These are phyloP conservation scores for Laothoe populi DNA, from an alignment of 2,888 invertebrate species.

Conservation along the genomic window DNA sequence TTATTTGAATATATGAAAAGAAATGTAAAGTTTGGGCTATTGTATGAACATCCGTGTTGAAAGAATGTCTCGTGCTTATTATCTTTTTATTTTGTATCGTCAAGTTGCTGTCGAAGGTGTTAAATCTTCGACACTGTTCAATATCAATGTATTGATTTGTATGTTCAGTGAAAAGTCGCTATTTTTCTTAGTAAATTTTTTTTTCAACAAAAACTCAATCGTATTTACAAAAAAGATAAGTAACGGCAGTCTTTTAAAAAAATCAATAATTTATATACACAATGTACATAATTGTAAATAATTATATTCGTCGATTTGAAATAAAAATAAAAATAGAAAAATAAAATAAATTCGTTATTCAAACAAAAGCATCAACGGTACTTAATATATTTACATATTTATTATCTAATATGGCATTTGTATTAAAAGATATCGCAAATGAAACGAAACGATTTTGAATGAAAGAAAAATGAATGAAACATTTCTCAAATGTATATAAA, in stretches of 20 bases:
- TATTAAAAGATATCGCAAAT: constrained; percentile 61
- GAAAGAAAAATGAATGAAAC: constrained; percentile 54
- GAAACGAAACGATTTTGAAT: constrained; percentile 47
- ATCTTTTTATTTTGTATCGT: constrained; percentile 47
- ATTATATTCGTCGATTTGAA: constrained; percentile 51
- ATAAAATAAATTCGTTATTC: constrained; percentile 41
- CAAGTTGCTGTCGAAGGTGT: constrained; percentile 57
- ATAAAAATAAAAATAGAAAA: constrained; percentile 56
- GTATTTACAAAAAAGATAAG: constrained; percentile 68
- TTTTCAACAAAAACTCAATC: constrained; percentile 45
- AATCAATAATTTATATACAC: constrained; percentile 57
- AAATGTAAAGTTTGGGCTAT: constrained; percentile 73
- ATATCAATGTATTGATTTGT: constrained; percentile 51
- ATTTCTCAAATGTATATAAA: constrained; percentile 46
- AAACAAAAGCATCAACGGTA: constrained; percentile 72
- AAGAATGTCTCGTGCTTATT: constrained; percentile 77
- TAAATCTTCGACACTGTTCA: constrained; percentile 42
- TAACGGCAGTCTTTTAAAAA: constrained; percentile 81
- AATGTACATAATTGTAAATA: constrained; percentile 73
- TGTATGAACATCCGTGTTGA: constrained; percentile 65
- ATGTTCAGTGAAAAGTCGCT: constrained; percentile 78
- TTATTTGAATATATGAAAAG: constrained; percentile 51
- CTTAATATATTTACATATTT: constrained; percentile 74
- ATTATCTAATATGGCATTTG: constrained; percentile 82
- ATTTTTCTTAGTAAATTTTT: constrained; percentile 61